Conservation (phyloP, 1,140 invertebrate species). For the Drosophila cardini region DNA sequence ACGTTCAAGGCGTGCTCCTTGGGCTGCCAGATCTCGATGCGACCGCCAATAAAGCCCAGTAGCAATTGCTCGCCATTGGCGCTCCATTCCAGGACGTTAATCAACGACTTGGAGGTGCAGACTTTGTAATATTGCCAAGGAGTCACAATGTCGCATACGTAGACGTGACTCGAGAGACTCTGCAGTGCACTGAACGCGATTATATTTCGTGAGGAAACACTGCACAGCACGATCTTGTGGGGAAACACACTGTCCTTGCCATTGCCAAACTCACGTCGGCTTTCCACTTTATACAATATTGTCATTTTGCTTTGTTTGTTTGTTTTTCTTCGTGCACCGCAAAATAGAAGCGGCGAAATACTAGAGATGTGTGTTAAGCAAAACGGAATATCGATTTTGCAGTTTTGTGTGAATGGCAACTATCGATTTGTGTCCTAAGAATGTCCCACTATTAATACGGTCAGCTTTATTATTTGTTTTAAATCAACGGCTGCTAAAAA, state of each 20-base stretch:
- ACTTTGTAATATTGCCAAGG: slow-evolving; percentile 91
- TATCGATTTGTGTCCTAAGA: background rate
- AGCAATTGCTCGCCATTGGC: slow-evolving; percentile 91
- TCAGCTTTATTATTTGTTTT: too few relatives aligned
- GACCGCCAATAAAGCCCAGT: slow-evolving; percentile 90
- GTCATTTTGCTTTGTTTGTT: slow-evolving; percentile 63
- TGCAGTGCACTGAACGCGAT: slow-evolving; percentile 91
- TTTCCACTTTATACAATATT: slow-evolving; percentile 79
- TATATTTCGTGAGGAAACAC: slow-evolving; percentile 92
- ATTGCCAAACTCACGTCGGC: slow-evolving; percentile 35
- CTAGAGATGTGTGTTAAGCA: background rate
- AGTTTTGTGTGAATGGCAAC: slow-evolving; percentile 19
- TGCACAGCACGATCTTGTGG: slow-evolving; percentile 85
- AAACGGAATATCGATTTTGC: slow-evolving; percentile 12
- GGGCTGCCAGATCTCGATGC: slow-evolving; percentile 91
- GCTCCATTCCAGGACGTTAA: slow-evolving; percentile 94
- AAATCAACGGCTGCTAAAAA: too few relatives aligned
- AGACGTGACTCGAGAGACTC: slow-evolving; percentile 88
- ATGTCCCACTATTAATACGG: too few relatives aligned
- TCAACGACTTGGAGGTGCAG: slow-evolving; percentile 86
- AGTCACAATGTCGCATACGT: slow-evolving; percentile 94
- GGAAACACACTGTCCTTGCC: slow-evolving; percentile 60
- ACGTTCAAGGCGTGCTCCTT: slow-evolving; percentile 92
- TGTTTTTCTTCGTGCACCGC: slow-evolving; percentile 3
- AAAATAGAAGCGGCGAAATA: slow-evolving; percentile 8